Base-by-base conservation (phyloP, 1,140 invertebrate genomes). In the Oedothorax gibbosus region DNA sequence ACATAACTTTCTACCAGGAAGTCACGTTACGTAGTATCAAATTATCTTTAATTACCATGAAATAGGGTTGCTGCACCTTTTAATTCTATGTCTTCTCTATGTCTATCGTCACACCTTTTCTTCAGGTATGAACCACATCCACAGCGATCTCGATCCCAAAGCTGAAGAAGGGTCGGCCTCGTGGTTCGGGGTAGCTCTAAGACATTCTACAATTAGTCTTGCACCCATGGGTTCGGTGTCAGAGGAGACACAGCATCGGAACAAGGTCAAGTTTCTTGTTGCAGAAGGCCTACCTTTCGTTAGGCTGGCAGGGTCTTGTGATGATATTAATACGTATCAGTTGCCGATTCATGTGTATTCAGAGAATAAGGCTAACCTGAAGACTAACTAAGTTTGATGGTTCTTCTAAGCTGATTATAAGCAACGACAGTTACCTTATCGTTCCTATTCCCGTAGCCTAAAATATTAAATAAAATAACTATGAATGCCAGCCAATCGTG, bases 311-410 rank as follows among this genome's bases (percentile, higher is more conserved):
- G 79, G 79, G 0, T 82, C 79, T 2, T 72, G n/a, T 15, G 79
- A 82, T 51, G 79, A 82, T 12, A 62, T 72, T 2, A 82, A 82
- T 54, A 64, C 7, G 8, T 82, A 73, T 73, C 80, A 82, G 9
- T 54, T 82, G 50, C 80, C 80, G 6, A 51, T 82, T 11, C 80
- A 82, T 64, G 69, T 64, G n/a, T 82, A 60, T 65, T 82, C 80
- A 7, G 80, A 82, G 14, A 14, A 15, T 0, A 68, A 82, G 15
- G 2, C 35, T 49, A 68, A 68, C 56, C 14, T 79, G 9, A 79
- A 79, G 54, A 66, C 21, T 7, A 75, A 57, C 15, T 75, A 60
- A 56, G 11, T 51, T 15, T n/a, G 5, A 51, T 53, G 68, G 4
- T 51, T 71, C 4, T 69, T 20, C n/a, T n/a, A n/a, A n/a, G n/a